A percentile compares a stretch with the other conserved stretches of the same genome.
phyloP scores from a whole-genome alignment of 1,140 invertebrate species.

The Trichoplusia ni region DNA sequence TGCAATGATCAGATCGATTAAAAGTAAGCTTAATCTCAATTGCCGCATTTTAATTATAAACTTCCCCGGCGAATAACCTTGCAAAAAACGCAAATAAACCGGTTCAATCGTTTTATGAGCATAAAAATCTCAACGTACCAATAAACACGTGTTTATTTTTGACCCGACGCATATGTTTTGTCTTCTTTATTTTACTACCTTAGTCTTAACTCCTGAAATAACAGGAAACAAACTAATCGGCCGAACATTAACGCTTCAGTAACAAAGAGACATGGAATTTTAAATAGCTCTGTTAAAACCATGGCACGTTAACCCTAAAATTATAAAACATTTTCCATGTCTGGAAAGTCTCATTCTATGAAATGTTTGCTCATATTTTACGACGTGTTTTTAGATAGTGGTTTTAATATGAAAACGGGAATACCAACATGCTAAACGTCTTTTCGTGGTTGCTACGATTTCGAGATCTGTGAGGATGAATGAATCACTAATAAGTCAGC shows the following conservation, averaged over 20 bases:
- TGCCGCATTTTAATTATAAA: conserved; percentile 20
- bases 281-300: too few species aligned
- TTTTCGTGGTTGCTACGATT: background rate
- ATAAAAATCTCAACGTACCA: conserved; percentile 23
- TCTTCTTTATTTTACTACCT: conserved; percentile 1
- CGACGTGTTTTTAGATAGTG: background rate
- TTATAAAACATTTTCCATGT: too few species aligned
- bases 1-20: background rate
- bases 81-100: conserved; percentile 16
- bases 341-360: background rate
- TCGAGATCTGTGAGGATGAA: too few species aligned
- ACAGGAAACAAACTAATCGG: background rate
- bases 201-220: conserved; percentile 5
- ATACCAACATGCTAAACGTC: background rate
- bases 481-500: too few species aligned
- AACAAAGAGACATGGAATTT: too few species aligned
- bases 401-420: background rate
- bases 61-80: conserved; percentile 25
- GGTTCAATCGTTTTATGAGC: conserved; percentile 27
- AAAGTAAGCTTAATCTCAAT: background rate
- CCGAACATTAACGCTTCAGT: background rate
- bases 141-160: conserved; percentile 26
- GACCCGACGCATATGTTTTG: conserved; percentile 6
- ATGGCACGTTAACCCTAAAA: too few species aligned
- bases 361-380: conserved; percentile 4